These are phyloP conservation scores for Sitta europaea DNA, from an alignment of 2,113 vertebrate species.

Conservation along the genomic window DNA sequence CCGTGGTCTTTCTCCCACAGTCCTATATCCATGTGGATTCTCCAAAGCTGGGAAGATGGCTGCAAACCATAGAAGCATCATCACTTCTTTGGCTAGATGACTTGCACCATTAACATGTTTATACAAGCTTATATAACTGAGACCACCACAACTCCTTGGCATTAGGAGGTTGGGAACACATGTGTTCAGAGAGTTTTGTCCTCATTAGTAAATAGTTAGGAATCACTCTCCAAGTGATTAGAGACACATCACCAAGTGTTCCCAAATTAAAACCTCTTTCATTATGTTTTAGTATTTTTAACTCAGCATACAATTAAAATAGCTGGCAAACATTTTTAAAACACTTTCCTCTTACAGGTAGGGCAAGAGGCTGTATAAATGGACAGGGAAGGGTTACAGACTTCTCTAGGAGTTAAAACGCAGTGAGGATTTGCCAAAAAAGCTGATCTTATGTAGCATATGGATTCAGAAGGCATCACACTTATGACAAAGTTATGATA, in stretches of 20 bases:
- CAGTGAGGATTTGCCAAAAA: background rate
- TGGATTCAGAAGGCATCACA: background rate
- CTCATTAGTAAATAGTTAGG: background rate
- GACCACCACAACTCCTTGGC: background rate
- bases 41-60: background rate
- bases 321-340: background rate
- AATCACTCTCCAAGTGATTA: background rate
- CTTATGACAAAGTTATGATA: background rate
- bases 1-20: background rate
- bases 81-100: background rate
- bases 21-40: background rate
- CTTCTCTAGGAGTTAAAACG: background rate
- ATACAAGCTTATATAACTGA: background rate
- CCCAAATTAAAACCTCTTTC: background rate
- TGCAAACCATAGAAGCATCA: background rate
- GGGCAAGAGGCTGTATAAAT: background rate
- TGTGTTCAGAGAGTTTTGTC: fast-evolving
- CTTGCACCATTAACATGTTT: background rate
- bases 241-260: too few species aligned
- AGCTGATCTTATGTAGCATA: background rate
- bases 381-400: background rate
- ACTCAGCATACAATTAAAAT: background rate
- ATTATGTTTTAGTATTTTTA: background rate
- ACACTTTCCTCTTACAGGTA: background rate
- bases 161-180: background rate